Evolutionary conservation across 1,140 invertebrate genomes (phyloP).

Genomic region (Mylabris phalerata): DNA sequence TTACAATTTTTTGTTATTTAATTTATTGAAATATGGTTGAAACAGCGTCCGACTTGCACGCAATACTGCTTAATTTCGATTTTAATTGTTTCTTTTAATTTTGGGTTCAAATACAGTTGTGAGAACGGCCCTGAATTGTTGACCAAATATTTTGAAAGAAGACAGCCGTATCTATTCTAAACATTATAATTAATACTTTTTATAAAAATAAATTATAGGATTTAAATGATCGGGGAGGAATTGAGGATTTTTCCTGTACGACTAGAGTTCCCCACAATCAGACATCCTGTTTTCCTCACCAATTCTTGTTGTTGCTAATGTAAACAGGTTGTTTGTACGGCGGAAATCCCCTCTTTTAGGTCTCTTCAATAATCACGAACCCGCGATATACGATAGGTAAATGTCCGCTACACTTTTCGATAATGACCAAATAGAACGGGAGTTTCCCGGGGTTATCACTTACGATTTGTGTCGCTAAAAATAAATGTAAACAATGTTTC

Average conservation of each 20-base stretch:
- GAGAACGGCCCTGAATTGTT: too few relatives aligned
- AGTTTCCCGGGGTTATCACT: not conserved
- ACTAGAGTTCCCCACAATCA: not conserved
- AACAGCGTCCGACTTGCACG: not conserved
- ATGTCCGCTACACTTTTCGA: too few relatives aligned
- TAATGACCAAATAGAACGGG: slow-evolving; percentile 1
- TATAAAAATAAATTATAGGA: not conserved
- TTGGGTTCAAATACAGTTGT: too few relatives aligned
- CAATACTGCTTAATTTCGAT: too few relatives aligned
- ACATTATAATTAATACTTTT: not conserved
- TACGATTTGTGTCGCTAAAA: not conserved
- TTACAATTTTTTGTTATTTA: not conserved
- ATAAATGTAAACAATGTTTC: not conserved
- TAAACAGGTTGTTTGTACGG: not conserved
- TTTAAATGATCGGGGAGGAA: not conserved
- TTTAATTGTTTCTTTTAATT: too few relatives aligned
- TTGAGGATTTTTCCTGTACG: not conserved
- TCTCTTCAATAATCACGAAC: too few relatives aligned
- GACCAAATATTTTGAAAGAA: not conserved
- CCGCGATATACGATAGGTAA: too few relatives aligned
- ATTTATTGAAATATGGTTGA: not conserved
- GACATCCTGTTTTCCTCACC: too few relatives aligned
- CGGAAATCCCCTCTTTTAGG: slow-evolving; percentile 8
- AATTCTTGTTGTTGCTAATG: not conserved
- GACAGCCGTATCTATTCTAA: not conserved